Percentiles rank a stretch among this genome's conserved stretches.
These are phyloP conservation scores for Indri indri DNA, from an alignment of 2,113 vertebrate genomes.

Conservation along the genomic window DNA sequence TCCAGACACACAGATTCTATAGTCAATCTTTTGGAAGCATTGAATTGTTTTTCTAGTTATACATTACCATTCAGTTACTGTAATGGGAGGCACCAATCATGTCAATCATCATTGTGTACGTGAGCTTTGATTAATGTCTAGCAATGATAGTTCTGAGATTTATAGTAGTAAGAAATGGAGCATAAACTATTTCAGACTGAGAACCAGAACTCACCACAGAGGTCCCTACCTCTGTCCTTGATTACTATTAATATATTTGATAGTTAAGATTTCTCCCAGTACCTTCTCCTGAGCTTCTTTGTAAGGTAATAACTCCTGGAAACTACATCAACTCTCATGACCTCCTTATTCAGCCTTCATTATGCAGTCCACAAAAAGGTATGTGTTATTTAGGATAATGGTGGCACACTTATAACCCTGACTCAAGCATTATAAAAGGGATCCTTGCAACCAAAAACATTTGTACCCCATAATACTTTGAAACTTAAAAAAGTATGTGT, in stretches of 20 bases:
- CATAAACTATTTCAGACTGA: slow-evolving; percentile 27
- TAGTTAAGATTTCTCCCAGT: slow-evolving; percentile 38
- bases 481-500: neutral
- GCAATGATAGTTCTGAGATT: neutral
- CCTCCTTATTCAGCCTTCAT: slow-evolving; percentile 40
- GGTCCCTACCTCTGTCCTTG: slow-evolving; percentile 4
- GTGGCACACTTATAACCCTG: too few relatives aligned
- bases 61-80: slow-evolving; percentile 5
- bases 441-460: too few relatives aligned
- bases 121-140: slow-evolving; percentile 39
- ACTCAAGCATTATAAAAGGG: too few relatives aligned
- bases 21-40: neutral
- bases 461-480: too few relatives aligned
- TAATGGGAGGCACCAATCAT: neutral
- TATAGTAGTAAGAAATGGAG: neutral
- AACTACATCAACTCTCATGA: neutral
- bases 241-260: slow-evolving; percentile 37
- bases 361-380: neutral
- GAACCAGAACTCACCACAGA: slow-evolving; percentile 33
- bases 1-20: neutral
- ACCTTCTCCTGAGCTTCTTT: slow-evolving; percentile 4
- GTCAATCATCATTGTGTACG: neutral
- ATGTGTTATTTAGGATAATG: neutral
- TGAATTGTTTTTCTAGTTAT: slow-evolving; percentile 21
- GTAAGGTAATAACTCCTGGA: slow-evolving; percentile 33